Evolutionary conservation across 2,113 vertebrate genomes (phyloP), one percentile per base, ranked within the genome.

Genomic region (Nothoprocta perdicaria): DNA sequence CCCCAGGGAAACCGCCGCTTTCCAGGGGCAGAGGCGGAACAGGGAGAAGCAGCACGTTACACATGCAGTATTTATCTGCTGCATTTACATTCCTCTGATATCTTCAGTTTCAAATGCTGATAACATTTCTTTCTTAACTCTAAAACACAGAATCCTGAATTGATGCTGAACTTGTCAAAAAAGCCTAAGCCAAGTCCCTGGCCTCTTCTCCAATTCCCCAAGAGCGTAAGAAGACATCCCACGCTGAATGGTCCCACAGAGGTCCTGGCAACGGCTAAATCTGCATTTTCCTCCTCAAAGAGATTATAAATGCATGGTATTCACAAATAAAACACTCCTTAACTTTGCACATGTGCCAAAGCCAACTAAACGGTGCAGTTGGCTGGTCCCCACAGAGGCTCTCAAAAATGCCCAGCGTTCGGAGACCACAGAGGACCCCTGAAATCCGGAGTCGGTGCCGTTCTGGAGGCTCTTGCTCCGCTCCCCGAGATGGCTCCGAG

Each of bases 401-500:
- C 9, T 1, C 58, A 76, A 26, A 84, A 55, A 41, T 12, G 58
- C 5, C 6, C 29, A 22, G 0, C n/a, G 73, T 31, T 65, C 15
- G 67, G 41, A 18, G 65, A 62, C 4, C 4, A 24, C 35, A 74
- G 76, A 23, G 9, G n/a, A 21, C 45, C 27, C 33, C 43, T 11
- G 19, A 68, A 63, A 41, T 23, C 48, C 10, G 21, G 21, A 48
- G 48, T 10, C 4, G 21, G 48, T 48, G 48, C 48, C 21, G 5
- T 10, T 11, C 21, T 10, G 48, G 46, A 17, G 45, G 31, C 21
- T 82, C 29, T 76, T 24, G n/a, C 40, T 29, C 61, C 1, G 0
- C 3, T 21, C 40, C 7, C 40, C 8, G 41, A 23, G 40, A 29
- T 5, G 21, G 6, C 41, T 2, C 1, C 0, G 1, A 31, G 11